These are phyloP conservation scores for Tetragnatha montana DNA, from an alignment of 2,888 invertebrate species.

Conservation along the genomic window DNA sequence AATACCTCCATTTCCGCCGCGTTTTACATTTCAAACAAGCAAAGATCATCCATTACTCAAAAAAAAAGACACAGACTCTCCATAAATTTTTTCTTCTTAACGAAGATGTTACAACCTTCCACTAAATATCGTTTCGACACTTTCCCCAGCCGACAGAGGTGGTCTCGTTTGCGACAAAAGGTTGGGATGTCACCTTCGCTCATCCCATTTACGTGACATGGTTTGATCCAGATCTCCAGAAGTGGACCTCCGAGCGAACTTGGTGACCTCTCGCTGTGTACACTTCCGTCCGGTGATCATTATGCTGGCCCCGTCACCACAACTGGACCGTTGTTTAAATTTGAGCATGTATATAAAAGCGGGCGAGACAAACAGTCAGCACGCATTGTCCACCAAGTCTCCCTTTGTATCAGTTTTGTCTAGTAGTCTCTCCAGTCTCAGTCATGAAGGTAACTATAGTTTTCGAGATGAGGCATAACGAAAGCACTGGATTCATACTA, in stretches of 20 bases:
- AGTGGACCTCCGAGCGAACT: constrained; percentile 32
- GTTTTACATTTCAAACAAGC: no score
- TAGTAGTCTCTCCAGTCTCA: not conserved
- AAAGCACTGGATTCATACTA: no score
- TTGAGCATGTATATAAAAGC: not conserved
- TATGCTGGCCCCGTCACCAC: constrained; percentile 13
- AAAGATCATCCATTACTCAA: no score
- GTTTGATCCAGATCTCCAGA: constrained; percentile 32
- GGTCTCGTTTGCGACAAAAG: not conserved
- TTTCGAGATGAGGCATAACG: not conserved
- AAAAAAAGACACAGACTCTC: no score
- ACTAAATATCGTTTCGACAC: not conserved
- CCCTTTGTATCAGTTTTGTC: not conserved
- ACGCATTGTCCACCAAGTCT: not conserved
- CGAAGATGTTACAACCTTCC: not conserved
- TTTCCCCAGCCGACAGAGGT: not conserved
- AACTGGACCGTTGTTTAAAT: not conserved
- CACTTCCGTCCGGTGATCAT: constrained; percentile 39
- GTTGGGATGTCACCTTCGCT: not conserved
- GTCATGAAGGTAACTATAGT: not conserved
- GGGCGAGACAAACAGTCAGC: not conserved
- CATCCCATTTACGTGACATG: constrained; percentile 36
- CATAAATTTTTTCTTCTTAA: no score
- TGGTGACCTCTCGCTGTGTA: constrained; percentile 11
- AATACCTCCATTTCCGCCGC: no score